Evolutionary conservation across 2,888 invertebrate genomes (phyloP), one percentile per base, ranked within the genome.

Genomic region (Lamellibrachia satsuma): DNA sequence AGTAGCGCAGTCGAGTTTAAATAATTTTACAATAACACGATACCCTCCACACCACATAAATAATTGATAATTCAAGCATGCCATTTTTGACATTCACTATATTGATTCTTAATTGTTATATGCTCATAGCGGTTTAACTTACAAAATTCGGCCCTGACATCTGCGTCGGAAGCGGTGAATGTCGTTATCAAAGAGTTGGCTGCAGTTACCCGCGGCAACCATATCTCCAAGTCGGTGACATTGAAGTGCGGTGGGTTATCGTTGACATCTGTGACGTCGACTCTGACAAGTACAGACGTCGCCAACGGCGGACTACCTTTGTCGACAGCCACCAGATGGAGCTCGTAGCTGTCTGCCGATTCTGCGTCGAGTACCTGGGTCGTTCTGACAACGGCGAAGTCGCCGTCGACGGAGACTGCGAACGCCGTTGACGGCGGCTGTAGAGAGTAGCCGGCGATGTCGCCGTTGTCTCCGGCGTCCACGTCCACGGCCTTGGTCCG

Each of bases 231-330:
- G 75, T 75, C 60, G 51, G 55, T 91, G 52, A 92, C 92, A 92
- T n/a, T 91, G 51, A 92, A 91, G 57, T 51, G 52, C 39, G 92
- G 92, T n/a, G 60, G 60, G 52, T 92, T 92, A n/a, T 92, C 92
- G 91, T 92, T 92, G 11, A 91, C 91, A 57, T 91, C 92, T n/a
- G 52, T 90, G 27, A 92, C 91, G 7, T 90, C 52, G 22, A 92
- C 52, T n/a, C 39, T 52, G 27, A 92, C 60, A 55, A n/a, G 52
- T 8, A 90, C 57, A 39, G 57, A 60, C 55, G 92, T 91, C 22
- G 57, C 60, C 11, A 92, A n/a, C 7, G 92, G 91, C n/a, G 92
- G 92, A 9, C 39, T 27, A 6, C 91, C 92, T 22, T 51, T 52
- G 51, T 92, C 92, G 22, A 9, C 27, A 22, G 91, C 91, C 9